Conservation (phyloP, 2,113 vertebrate genomes). For the Euleptes europaea region DNA sequence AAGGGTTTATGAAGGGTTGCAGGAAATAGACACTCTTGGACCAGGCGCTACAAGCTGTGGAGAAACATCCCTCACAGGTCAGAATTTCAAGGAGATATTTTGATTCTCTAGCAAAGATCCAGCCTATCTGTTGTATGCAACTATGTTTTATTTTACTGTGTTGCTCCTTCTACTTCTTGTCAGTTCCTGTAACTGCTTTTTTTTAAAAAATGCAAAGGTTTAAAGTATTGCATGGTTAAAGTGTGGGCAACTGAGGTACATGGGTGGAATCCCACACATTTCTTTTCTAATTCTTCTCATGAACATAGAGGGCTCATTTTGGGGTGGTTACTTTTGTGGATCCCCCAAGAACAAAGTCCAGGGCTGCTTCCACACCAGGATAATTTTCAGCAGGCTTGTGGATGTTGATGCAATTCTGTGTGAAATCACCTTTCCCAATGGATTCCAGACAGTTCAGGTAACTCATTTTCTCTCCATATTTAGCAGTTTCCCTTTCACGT, state of each 20-base stretch:
- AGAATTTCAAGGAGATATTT: too few relatives aligned
- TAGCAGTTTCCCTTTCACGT: too few relatives aligned
- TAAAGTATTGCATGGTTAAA: neutral
- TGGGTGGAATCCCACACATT: neutral
- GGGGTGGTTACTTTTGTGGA: neutral
- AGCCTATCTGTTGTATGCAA: too few relatives aligned
- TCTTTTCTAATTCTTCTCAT: neutral
- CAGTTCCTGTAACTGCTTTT: neutral
- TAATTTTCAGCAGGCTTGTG: too few relatives aligned
- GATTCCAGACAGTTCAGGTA: too few relatives aligned
- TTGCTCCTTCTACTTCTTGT: neutral
- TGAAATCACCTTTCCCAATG: too few relatives aligned
- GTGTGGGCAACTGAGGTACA: neutral
- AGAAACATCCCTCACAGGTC: too few relatives aligned
- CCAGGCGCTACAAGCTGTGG: neutral
- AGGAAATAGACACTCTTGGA: neutral
- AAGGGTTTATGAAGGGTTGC: too few relatives aligned
- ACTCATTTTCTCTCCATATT: too few relatives aligned
- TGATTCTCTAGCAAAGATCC: neutral
- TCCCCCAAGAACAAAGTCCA: neutral
- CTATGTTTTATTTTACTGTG: neutral
- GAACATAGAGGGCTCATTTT: neutral
- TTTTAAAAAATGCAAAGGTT: neutral
- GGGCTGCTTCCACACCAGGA: too few relatives aligned
- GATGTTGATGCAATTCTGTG: too few relatives aligned